These are phyloP conservation scores for Drosophila guanche DNA, from an alignment of 1,140 invertebrate species.

Conservation along the genomic window DNA sequence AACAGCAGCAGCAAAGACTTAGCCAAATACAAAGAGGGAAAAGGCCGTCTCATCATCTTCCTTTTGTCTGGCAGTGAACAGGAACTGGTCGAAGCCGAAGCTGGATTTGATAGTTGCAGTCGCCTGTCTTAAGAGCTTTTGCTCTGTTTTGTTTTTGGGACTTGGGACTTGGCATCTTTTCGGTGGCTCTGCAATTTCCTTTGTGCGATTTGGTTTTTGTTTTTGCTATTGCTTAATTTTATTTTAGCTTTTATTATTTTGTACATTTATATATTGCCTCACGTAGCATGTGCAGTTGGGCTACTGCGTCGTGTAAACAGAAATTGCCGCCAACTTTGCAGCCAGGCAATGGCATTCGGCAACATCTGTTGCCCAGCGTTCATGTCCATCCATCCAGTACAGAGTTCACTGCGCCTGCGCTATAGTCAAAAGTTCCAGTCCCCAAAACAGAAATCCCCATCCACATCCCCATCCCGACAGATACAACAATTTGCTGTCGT, in stretches of 20 bases:
- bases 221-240: conserved; percentile 69
- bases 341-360: conserved; percentile 44
- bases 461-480: conserved; percentile 30
- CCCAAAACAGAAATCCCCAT: conserved; percentile 25
- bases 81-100: conserved; percentile 53
- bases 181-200: conserved; percentile 56
- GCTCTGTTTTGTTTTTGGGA: conserved; percentile 17
- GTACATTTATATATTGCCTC: conserved; percentile 48
- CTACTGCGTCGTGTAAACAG: conserved; percentile 69
- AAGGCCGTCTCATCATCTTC: conserved; percentile 69
- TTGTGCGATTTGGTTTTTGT: conserved; percentile 32
- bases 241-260: conserved; percentile 64
- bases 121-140: conserved; percentile 20
- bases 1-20: conserved; percentile 14
- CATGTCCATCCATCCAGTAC: conserved; percentile 10
- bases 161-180: conserved; percentile 38
- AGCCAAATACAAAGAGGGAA: conserved; percentile 35
- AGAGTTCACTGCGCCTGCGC: conserved; percentile 23
- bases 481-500: conserved; percentile 33
- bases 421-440: conserved; percentile 1
- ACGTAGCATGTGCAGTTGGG: conserved; percentile 53
- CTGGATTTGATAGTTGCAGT: conserved; percentile 1
- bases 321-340: conserved; percentile 46
- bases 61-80: conserved; percentile 66
- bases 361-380: conserved; percentile 43